phyloP scores from a whole-genome alignment of 2,797 vertebrate genomes.

The Bryconaethiops microstoma region DNA sequence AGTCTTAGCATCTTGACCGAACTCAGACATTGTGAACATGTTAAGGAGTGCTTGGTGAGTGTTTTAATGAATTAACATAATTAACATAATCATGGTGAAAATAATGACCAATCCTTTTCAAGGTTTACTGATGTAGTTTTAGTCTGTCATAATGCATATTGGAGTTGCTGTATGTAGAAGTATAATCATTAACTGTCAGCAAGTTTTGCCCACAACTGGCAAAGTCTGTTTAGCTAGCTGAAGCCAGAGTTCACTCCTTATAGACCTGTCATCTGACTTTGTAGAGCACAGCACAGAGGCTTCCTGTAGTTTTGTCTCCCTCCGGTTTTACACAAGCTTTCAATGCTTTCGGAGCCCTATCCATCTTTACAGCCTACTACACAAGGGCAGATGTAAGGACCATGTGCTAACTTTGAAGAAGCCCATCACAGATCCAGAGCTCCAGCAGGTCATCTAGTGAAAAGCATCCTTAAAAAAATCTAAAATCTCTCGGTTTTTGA shows the following conservation, averaged over 20 bases:
- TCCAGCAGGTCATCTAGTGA: background rate
- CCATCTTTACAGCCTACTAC: background rate
- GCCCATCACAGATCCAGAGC: background rate
- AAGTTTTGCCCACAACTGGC: background rate
- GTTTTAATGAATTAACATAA: too few relatives aligned
- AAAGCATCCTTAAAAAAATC: background rate
- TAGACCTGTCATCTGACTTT: background rate
- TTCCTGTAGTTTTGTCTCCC: slow-evolving; percentile 38
- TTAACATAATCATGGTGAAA: too few relatives aligned
- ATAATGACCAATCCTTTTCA: background rate
- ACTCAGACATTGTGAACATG: too few relatives aligned
- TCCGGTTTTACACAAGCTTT: slow-evolving; percentile 31
- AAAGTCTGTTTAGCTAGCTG: background rate
- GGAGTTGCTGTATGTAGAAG: background rate
- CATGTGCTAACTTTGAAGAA: background rate
- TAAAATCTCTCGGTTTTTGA: background rate
- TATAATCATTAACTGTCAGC: background rate
- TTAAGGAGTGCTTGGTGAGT: too few relatives aligned
- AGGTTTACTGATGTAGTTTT: background rate
- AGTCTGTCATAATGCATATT: background rate
- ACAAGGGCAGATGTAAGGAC: background rate
- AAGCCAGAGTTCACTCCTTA: slow-evolving; percentile 10
- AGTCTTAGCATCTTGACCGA: too few relatives aligned
- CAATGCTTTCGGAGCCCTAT: background rate
- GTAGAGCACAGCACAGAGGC: slow-evolving; percentile 10